A percentile compares a stretch with the other conserved stretches of the same genome.
Conservation (phyloP, 1,140 invertebrate genomes). For the Coenobita brevimanus region DNA sequence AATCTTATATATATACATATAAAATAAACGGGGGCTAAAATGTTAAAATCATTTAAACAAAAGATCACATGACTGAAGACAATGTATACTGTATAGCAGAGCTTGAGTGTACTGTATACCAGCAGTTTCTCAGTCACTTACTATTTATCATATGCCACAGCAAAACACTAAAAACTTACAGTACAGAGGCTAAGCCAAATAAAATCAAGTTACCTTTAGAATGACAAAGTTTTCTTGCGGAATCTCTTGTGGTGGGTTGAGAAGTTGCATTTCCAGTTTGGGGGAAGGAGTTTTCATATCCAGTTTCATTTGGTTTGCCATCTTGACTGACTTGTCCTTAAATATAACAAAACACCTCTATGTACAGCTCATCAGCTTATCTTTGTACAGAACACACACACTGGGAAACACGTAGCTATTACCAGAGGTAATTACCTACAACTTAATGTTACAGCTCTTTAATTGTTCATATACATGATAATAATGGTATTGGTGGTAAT, state of each 20-base stretch:
- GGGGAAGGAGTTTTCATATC: constrained; percentile 12
- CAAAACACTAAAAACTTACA: no score
- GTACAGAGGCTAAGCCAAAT: no score
- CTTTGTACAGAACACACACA: constrained; percentile 39
- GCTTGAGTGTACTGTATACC: no score
- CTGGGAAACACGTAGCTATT: not conserved
- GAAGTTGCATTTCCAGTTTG: not conserved
- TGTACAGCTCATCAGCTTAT: not conserved
- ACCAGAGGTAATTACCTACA: not conserved
- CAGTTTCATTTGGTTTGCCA: constrained; percentile 38
- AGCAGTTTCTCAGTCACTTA: no score
- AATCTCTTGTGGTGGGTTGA: not conserved
- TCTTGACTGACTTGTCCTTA: constrained; percentile 5
- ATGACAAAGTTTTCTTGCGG: constrained; percentile 46
- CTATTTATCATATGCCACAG: no score
- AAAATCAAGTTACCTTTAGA: no score
- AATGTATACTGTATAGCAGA: no score
- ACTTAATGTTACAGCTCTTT: not conserved
- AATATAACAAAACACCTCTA: not conserved
- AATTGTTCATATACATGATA: constrained; percentile 48
- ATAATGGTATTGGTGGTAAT: constrained; percentile 60
- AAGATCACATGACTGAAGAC: no score
- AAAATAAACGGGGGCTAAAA: no score
- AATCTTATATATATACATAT: no score
- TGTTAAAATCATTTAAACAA: no score